Base-by-base conservation (phyloP, 2,113 vertebrate species). In the Tychaedon coryphoeus region DNA sequence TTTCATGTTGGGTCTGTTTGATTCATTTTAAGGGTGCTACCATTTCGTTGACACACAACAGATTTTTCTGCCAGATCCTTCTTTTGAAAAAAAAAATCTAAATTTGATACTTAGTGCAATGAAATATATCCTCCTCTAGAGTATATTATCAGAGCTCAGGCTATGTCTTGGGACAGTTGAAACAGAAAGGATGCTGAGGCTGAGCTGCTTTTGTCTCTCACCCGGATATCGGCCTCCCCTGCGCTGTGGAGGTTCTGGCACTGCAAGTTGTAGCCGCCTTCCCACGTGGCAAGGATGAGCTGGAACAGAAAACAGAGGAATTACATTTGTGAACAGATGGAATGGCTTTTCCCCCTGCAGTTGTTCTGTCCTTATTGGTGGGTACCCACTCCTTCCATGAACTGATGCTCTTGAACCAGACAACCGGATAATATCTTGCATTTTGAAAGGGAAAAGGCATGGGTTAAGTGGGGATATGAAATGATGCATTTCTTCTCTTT, bases 191-290 rank as follows among this genome's bases (percentile, higher is more conserved):
- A 3, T 48, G 34, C 48, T 40, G 43, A 42, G 66, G 19, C 84
- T 24, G 60, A 69, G 42, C 38, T 53, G 62, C 48, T 67, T 47
- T 51, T 50, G 31, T 7, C 15, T 65, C 98, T 98, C 92, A 99
- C 99, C 98, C 98, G 97, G 45, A 98, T 75, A 24, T 99, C 99
- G 0, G 97, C 98, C 29, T 98, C 97, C 53, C 98, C 98, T 5
- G 98, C 98, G 3, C 98, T 98, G 96, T 96, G 81, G 19, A 99
- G 98, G 60, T 98, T 97, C 96, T 99, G 99, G 96, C 98, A 99
- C 90, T 99, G 98, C 80, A 99, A 76, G 73, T 98, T 98, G 97
- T 99, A 99, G 48, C 98, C 96, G 64, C 98, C 99, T 96, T 98
- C 98, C 98, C 98, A 98, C 0, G 97, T 97, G 95, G 99, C 97